Percentiles rank a stretch among this genome's conserved stretches.
phyloP scores from a whole-genome alignment of 2,797 vertebrate species.

The Enteromius unitaeniatus region DNA sequence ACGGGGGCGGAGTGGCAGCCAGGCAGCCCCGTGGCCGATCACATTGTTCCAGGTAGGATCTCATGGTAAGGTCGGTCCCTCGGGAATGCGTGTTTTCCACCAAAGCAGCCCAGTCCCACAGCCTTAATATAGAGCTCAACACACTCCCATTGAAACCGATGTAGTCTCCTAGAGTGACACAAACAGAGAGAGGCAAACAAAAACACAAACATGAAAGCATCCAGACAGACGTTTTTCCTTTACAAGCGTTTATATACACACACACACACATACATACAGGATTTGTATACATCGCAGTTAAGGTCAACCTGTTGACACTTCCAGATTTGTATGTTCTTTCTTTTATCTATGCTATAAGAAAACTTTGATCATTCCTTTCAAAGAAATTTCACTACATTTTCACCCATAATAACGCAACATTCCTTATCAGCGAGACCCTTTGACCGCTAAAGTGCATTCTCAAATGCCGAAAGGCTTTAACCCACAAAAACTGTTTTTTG shows the following conservation, averaged over 20 bases:
- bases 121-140: conserved; percentile 66
- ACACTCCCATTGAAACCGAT: conserved; percentile 50
- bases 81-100: conserved; percentile 64
- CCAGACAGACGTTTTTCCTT: conserved; percentile 2
- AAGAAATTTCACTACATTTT: conserved; percentile 68
- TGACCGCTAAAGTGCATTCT: conserved; percentile 64
- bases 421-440: conserved; percentile 65
- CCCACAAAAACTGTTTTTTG: conserved; percentile 78
- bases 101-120: conserved; percentile 40
- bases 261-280: background rate
- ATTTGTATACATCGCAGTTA: conserved; percentile 11
- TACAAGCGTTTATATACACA: background rate
- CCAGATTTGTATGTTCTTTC: conserved; percentile 3
- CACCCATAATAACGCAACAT: conserved; percentile 75
- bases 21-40: conserved; percentile 65
- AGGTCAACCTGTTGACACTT: conserved; percentile 28
- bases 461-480: conserved; percentile 78
- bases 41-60: conserved; percentile 72
- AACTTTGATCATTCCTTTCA: conserved; percentile 75
- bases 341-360: conserved; percentile 10
- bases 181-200: conserved; percentile 1
- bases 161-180: conserved; percentile 31
- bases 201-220: conserved; percentile 17
- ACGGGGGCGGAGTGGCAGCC: conserved; percentile 62
- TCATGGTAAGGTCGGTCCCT: conserved; percentile 55